phyloP scores from a whole-genome alignment of 2,888 invertebrate genomes.

The Odontomyia ornata region DNA sequence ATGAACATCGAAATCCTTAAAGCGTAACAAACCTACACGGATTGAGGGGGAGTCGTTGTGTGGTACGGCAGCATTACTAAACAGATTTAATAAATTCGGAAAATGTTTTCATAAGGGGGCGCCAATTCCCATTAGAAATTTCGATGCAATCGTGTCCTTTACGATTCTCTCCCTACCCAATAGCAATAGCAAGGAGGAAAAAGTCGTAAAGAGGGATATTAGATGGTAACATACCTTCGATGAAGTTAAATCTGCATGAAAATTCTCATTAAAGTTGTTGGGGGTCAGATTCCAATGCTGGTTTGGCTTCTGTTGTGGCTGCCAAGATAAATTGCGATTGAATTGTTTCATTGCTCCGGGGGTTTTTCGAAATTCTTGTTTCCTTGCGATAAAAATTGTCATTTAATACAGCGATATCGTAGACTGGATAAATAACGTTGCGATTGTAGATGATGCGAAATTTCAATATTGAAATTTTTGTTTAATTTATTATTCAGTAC shows the following conservation, averaged over 20 bases:
- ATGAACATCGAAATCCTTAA: neutral
- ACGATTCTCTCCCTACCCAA: neutral
- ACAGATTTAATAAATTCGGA: slow-evolving; percentile 13
- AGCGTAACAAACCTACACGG: neutral
- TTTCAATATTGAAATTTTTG: slow-evolving; percentile 17
- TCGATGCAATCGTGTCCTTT: neutral
- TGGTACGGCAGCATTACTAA: neutral
- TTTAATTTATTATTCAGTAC: slow-evolving; percentile 13
- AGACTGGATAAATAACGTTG: neutral
- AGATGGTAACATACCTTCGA: slow-evolving; percentile 19
- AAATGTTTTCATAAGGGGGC: slow-evolving; percentile 14
- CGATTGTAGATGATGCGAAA: neutral
- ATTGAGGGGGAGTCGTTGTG: neutral
- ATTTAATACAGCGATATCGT: neutral
- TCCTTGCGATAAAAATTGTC: neutral
- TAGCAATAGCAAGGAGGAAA: neutral
- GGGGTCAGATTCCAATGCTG: neutral
- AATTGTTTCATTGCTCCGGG: slow-evolving; percentile 1
- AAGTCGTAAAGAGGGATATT: slow-evolving; percentile 30
- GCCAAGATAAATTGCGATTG: neutral
- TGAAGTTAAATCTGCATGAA: slow-evolving; percentile 20
- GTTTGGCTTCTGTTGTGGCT: neutral
- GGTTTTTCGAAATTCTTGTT: neutral
- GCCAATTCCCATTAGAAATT: neutral
- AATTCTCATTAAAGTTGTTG: slow-evolving; percentile 19